Percentiles rank a stretch among this genome's conserved stretches.
These are phyloP conservation scores for Tetramorium alpestre DNA, from an alignment of 1,140 invertebrate genomes.

Conservation along the genomic window DNA sequence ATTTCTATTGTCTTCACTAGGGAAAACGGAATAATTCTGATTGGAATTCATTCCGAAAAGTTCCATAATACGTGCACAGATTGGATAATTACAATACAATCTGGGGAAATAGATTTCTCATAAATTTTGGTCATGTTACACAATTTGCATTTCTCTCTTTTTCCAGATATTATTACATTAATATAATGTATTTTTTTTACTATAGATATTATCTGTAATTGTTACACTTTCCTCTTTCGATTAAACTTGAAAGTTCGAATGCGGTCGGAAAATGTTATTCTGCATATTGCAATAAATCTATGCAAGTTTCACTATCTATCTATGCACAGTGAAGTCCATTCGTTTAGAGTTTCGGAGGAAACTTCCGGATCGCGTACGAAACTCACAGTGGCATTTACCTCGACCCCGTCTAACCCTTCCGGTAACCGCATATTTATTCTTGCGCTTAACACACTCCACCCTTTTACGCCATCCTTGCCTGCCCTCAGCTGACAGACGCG, in stretches of 20 bases:
- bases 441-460: constrained; percentile 43
- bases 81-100: not conserved
- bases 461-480: constrained; percentile 11
- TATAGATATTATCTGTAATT: not conserved
- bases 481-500: constrained; percentile 37
- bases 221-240: not conserved
- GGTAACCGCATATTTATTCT: constrained; percentile 56
- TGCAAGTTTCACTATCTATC: constrained; percentile 34
- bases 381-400: constrained; percentile 30
- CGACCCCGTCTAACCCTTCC: not conserved
- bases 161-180: not conserved
- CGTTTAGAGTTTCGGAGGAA: constrained; percentile 42
- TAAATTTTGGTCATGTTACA: not conserved
- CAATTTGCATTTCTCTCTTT: too few relatives aligned
- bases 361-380: constrained; percentile 41
- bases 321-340: constrained; percentile 39
- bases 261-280: not conserved
- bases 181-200: not conserved
- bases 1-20: too few relatives aligned
- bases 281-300: constrained; percentile 24
- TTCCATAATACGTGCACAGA: not conserved
- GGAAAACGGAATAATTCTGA: too few relatives aligned
- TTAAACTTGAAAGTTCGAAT: constrained; percentile 12
- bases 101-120: not conserved
- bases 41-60: too few relatives aligned